Evolutionary conservation across 2,888 invertebrate species (phyloP), one percentile per base, ranked within the genome.

Genomic region (Phlogophora meticulosa): DNA sequence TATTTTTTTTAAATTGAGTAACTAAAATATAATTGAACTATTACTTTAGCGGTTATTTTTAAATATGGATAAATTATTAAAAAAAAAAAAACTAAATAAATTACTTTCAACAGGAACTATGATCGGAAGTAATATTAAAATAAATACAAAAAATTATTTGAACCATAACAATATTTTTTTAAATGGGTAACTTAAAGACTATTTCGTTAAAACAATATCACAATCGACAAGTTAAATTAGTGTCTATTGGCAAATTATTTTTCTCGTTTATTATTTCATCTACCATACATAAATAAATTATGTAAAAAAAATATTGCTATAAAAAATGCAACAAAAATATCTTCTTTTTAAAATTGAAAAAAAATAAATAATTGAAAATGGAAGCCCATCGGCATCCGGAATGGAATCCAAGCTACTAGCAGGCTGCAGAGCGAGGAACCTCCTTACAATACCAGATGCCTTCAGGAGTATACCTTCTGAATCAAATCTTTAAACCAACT

Each of bases 161-260:
- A 40, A 49, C 73, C 63, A 49, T 11, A 2, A 42, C 22, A 17
- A 40, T 22, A 34, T n/a, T 15, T 52, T n/a, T 3, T 20, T 45
- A 69, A 51, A 7, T 24, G 7, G 66, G 65, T 71, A 73, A 73
- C 55, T 22, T 52, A 40, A 55, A 20, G 9, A 72, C 72, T 53
- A 45, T 38, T 15, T 5, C 17, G 22, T 60, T 13, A 32, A 36
- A 53, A 43, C 7, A 55, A 70, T 49, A 72, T 72, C 72, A 69
- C 72, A 59, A 68, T 34, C n/a, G 7, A 43, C 34, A 36, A 5
- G 20, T 3, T 13, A 4, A 13, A 36, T 49, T 15, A n/a, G n/a
- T n/a, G n/a, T n/a, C n/a, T n/a, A n/a, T n/a, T n/a, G n/a, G n/a
- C n/a, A n/a, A n/a, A n/a, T n/a, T n/a, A n/a, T n/a, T n/a, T n/a